Evolutionary conservation across 2,888 invertebrate genomes (phyloP).

Genomic region (Taphrorychus bicolor): DNA sequence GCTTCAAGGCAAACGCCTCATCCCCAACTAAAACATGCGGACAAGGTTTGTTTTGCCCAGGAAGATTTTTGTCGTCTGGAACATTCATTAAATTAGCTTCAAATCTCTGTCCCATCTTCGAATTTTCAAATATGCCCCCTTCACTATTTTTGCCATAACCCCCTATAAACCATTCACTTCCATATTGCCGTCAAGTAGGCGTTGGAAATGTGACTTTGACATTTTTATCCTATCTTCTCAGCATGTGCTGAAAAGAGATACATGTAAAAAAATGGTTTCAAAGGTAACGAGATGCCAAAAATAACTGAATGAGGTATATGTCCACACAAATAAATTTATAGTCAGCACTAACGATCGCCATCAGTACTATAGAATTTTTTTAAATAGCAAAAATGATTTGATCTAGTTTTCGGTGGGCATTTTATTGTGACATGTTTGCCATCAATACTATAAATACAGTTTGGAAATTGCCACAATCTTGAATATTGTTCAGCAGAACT

Average conservation of each 20-base stretch:
- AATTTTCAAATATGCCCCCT: slow-evolving; percentile 39
- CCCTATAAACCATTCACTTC: no score
- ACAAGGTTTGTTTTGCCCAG: slow-evolving; percentile 37
- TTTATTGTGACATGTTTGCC: slow-evolving; percentile 40
- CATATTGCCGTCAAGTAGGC: no score
- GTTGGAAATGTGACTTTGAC: no score
- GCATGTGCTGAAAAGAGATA: no score
- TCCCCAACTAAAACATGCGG: slow-evolving; percentile 45
- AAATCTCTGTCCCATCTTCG: slow-evolving; percentile 42
- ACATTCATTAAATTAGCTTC: slow-evolving; percentile 38
- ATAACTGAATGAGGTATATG: no score
- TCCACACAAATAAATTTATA: slow-evolving; percentile 34
- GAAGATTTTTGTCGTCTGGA: slow-evolving; percentile 41
- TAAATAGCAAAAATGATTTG: slow-evolving; percentile 38
- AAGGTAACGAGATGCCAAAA: no score
- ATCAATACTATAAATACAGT: slow-evolving; percentile 9
- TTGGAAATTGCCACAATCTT: slow-evolving; percentile 40
- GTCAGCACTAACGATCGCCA: slow-evolving; percentile 36
- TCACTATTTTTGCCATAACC: slow-evolving; percentile 39
- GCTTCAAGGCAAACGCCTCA: slow-evolving; percentile 45
- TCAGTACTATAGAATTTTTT: slow-evolving; percentile 21
- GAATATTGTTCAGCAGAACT: slow-evolving; percentile 27
- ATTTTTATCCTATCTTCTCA: no score
- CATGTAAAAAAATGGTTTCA: no score
- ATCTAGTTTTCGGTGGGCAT: slow-evolving; percentile 40